These are phyloP conservation scores for Agrotis ipsilon DNA, from an alignment of 2,888 invertebrate genomes.

Conservation along the genomic window DNA sequence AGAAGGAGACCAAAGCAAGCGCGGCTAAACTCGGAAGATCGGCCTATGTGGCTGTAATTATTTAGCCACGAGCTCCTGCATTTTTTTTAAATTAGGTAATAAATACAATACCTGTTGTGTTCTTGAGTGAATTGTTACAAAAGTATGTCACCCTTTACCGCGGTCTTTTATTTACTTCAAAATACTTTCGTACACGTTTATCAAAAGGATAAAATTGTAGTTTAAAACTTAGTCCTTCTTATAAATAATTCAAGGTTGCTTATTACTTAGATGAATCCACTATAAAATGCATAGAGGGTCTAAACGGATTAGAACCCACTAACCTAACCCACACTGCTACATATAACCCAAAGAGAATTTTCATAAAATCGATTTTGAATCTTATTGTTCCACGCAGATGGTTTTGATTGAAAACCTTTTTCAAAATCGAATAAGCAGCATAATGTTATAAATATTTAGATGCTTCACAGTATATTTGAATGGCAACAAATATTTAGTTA, in stretches of 20 bases:
- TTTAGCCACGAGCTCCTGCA: no score
- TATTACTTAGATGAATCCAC: constrained; percentile 31
- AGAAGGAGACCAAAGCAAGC: no score
- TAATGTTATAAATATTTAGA: background rate
- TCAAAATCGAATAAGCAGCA: background rate
- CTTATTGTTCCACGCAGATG: background rate
- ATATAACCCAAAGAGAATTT: background rate
- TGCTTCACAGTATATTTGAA: no score
- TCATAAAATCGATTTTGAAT: constrained; percentile 12
- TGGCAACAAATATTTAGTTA: background rate
- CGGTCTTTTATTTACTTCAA: no score
- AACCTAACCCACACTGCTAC: no score
- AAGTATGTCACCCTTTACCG: no score
- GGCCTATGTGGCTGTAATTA: no score
- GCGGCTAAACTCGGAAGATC: no score
- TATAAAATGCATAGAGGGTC: constrained; percentile 27
- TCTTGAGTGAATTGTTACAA: background rate
- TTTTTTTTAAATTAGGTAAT: no score
- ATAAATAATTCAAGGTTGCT: constrained; percentile 22
- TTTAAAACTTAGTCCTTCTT: background rate
- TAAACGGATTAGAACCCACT: constrained; percentile 17
- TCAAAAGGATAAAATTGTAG: background rate
- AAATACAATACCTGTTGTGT: no score
- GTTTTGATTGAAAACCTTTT: background rate
- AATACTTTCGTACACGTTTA: no score